phyloP scores from a whole-genome alignment of 1,140 invertebrate genomes.

The Anthonomus grandis region DNA sequence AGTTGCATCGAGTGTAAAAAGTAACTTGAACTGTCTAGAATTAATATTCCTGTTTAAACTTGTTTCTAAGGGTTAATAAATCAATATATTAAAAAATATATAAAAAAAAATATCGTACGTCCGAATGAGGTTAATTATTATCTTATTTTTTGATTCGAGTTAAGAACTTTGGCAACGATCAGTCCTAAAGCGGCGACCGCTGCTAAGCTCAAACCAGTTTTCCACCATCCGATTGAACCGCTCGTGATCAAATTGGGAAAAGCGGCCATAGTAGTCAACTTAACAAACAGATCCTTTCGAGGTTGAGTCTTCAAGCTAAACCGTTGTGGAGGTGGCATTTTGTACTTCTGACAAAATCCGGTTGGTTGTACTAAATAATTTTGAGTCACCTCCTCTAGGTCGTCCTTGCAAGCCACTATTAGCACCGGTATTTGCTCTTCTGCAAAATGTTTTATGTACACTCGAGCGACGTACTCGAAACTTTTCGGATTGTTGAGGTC shows the following conservation, averaged over 20 bases:
- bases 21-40: too few species aligned
- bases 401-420: conserved; percentile 88
- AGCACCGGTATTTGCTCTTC: conserved; percentile 94
- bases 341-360: conserved; percentile 91
- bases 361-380: conserved; percentile 89
- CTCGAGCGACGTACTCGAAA: conserved; percentile 96
- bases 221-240: conserved; percentile 80
- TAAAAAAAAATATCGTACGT: too few species aligned
- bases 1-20: too few species aligned
- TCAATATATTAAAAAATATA: too few species aligned
- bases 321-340: conserved; percentile 85
- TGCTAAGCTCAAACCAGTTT: conserved; percentile 83
- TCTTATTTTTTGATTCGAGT: conserved; percentile 56
- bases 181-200: conserved; percentile 81
- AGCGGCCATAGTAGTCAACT: conserved; percentile 96
- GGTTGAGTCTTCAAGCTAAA: conserved; percentile 74
- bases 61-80: too few species aligned
- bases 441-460: conserved; percentile 97
- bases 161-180: conserved; percentile 70
- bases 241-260: conserved; percentile 91
- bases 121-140: too few species aligned
- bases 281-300: conserved; percentile 87
- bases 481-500: conserved; percentile 89
- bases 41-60: too few species aligned
- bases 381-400: conserved; percentile 78